These are phyloP conservation scores for Nerophis lumbriciformis DNA, from an alignment of 2,113 vertebrate genomes.

Conservation along the genomic window DNA sequence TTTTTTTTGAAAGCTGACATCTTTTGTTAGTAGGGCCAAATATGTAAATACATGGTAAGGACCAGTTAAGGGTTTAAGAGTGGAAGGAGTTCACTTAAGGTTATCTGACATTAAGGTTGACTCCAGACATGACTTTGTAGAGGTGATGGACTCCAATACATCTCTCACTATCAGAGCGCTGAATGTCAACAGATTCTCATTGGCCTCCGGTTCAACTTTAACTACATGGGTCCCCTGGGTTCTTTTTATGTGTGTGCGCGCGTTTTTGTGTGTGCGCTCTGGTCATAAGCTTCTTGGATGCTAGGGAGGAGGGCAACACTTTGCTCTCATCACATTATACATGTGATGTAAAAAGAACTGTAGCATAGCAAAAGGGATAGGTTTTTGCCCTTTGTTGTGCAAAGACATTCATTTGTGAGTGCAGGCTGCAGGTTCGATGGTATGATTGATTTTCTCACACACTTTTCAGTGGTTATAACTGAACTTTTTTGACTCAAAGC, in stretches of 20 bases:
- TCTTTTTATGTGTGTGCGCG: slow-evolving; percentile 13
- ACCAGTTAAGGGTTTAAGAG: neutral
- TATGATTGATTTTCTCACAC: slow-evolving; percentile 16
- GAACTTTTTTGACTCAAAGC: too few species aligned
- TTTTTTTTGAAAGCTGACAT: too few species aligned
- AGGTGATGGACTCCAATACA: slow-evolving; percentile 31
- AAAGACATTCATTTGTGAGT: slow-evolving; percentile 23
- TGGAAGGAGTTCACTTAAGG: neutral
- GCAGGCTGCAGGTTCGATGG: neutral
- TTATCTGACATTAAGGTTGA: slow-evolving; percentile 21
- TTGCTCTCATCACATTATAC: slow-evolving; percentile 26
- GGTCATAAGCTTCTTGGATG: slow-evolving; percentile 12
- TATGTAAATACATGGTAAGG: too few species aligned
- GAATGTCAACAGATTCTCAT: slow-evolving; percentile 55
- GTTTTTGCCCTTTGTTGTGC: slow-evolving; percentile 24
- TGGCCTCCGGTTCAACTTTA: slow-evolving; percentile 59
- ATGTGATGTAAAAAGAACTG: slow-evolving; percentile 18
- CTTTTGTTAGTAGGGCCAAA: too few species aligned
- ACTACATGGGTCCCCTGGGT: slow-evolving; percentile 38
- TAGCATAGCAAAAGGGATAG: slow-evolving; percentile 5
- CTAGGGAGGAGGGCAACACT: slow-evolving; percentile 13
- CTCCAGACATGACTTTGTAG: slow-evolving; percentile 36
- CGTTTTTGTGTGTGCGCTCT: slow-evolving; percentile 3
- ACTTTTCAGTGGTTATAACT: too few species aligned
- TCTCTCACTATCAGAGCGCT: slow-evolving; percentile 13